Evolutionary conservation across 2,113 vertebrate species (phyloP).

Genomic region (Pangasianodon gigas): DNA sequence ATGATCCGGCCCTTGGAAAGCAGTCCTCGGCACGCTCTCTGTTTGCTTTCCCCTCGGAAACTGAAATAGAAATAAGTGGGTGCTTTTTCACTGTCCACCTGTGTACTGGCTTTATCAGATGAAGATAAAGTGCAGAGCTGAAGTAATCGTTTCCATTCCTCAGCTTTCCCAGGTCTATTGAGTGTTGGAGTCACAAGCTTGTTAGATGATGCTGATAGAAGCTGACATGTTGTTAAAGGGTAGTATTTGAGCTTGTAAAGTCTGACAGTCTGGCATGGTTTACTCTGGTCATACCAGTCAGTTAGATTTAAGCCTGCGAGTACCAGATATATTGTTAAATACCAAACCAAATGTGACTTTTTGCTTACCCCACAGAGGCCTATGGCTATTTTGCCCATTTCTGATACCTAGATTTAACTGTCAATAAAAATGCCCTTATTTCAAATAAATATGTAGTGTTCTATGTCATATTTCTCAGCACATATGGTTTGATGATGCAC

Average conservation of each 20-base stretch:
- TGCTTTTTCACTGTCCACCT: slow-evolving; percentile 22
- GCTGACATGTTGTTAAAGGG: background rate
- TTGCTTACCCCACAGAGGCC: background rate
- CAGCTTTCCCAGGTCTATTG: background rate
- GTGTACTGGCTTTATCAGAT: slow-evolving; percentile 27
- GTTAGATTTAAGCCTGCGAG: background rate
- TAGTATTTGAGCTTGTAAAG: background rate
- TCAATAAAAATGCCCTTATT: background rate
- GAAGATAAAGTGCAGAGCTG: slow-evolving; percentile 10
- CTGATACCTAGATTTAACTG: background rate
- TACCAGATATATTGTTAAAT: background rate
- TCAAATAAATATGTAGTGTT: background rate
- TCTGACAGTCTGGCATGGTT: background rate
- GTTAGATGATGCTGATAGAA: background rate
- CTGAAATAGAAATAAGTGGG: slow-evolving; percentile 39
- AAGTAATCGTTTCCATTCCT: slow-evolving; percentile 34
- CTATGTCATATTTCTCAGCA: background rate
- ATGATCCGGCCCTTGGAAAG: slow-evolving; percentile 39
- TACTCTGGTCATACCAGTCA: background rate
- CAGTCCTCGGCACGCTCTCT: background rate
- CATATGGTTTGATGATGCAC: background rate
- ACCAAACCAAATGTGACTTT: background rate
- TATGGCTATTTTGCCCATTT: background rate
- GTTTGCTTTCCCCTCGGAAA: background rate
- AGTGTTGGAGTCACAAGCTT: background rate